These are phyloP conservation scores for Augochlorella aurata DNA, from an alignment of 2,888 invertebrate species.

Conservation along the genomic window DNA sequence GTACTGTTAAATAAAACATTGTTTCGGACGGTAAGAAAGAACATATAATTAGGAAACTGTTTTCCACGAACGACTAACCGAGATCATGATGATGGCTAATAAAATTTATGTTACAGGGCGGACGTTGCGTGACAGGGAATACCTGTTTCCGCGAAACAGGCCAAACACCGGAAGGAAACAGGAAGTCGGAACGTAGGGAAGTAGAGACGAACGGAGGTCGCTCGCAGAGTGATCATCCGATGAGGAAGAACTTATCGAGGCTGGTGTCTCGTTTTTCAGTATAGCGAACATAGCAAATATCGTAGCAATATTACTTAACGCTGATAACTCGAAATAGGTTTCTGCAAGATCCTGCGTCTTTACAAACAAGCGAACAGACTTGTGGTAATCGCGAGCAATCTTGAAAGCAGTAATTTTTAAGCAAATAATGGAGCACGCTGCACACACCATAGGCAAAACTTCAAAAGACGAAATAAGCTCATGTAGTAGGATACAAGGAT, in stretches of 20 bases:
- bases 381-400: background rate
- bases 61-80: background rate
- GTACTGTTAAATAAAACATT: background rate
- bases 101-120: background rate
- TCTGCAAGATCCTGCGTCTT: background rate
- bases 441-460: slow-evolving; percentile 58
- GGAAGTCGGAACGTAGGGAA: slow-evolving; percentile 72
- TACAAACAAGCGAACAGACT: background rate
- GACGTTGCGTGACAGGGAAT: background rate
- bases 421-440: background rate
- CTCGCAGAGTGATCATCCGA: slow-evolving; percentile 20
- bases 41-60: background rate
- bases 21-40: background rate
- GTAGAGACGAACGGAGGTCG: slow-evolving; percentile 69
- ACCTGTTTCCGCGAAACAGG: background rate
- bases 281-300: background rate
- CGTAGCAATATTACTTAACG: background rate
- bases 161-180: slow-evolving; percentile 70
- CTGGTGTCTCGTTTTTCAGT: background rate
- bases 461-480: slow-evolving; percentile 70
- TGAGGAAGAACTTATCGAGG: background rate
- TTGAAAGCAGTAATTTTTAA: background rate
- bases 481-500: slow-evolving; percentile 68
- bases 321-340: background rate
- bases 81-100: background rate